phyloP scores from a whole-genome alignment of 64 coral and sea anemone species.

The Anthopleura sola region DNA sequence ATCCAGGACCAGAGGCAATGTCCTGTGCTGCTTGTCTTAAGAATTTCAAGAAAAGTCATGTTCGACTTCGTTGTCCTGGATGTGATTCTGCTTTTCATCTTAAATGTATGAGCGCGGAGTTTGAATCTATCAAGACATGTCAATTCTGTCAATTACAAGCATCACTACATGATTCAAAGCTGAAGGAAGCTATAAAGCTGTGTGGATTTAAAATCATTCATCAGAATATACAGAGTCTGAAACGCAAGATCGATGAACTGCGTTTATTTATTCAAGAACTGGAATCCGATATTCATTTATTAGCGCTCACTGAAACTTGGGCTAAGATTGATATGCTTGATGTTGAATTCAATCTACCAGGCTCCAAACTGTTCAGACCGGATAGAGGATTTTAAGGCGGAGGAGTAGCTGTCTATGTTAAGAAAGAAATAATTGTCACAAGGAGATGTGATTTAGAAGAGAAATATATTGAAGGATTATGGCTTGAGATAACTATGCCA shows the following conservation, averaged over 20 bases:
- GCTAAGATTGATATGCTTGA: constrained; percentile 19
- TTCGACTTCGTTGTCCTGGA: constrained; percentile 5
- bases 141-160: neutral
- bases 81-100: constrained; percentile 24
- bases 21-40: constrained; percentile 28
- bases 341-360: constrained; percentile 24
- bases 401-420: constrained; percentile 45
- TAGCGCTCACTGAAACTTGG: constrained; percentile 61
- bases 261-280: neutral
- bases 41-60: constrained; percentile 32
- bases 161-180: neutral
- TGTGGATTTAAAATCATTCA: neutral
- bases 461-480: constrained; percentile 36
- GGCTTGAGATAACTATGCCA: constrained; percentile 56
- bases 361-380: constrained; percentile 48
- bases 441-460: constrained; percentile 52
- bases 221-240: neutral
- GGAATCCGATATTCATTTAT: neutral
- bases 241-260: neutral
- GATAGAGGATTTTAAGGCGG: constrained; percentile 41
- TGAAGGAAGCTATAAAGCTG: neutral
- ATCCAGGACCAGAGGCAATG: constrained; percentile 27
- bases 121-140: constrained; percentile 24
- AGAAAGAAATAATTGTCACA: constrained; percentile 28
- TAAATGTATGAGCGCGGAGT: constrained; percentile 24